Percentiles rank a stretch among this genome's conserved stretches.
These are phyloP conservation scores for Aleiodes testaceus DNA, from an alignment of 2,888 invertebrate species.

Conservation along the genomic window DNA sequence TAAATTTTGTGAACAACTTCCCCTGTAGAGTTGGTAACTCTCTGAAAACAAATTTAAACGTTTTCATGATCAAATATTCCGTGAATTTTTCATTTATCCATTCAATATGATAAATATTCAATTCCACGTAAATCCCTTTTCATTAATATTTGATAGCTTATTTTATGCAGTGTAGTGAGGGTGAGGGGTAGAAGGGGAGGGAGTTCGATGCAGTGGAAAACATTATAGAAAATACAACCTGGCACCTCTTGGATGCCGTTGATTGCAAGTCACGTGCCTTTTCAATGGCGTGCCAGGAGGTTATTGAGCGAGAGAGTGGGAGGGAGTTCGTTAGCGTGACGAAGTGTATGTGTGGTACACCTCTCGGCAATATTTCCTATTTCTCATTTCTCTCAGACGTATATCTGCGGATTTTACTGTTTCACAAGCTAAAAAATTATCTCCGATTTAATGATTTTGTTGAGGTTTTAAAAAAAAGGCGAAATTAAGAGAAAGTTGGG, in stretches of 20 bases:
- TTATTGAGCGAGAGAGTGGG: conserved; percentile 18
- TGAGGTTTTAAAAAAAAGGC: too few relatives aligned
- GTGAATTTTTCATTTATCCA: too few relatives aligned
- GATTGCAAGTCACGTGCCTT: conserved; percentile 27
- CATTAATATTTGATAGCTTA: not conserved
- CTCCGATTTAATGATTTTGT: too few relatives aligned
- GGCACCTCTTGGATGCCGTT: conserved; percentile 28
- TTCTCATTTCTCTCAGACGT: not conserved
- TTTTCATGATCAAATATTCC: conserved; percentile 5
- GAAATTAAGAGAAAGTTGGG: too few relatives aligned
- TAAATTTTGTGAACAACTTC: conserved; percentile 9
- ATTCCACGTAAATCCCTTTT: too few relatives aligned
- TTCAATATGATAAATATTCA: too few relatives aligned
- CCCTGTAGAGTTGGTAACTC: not conserved
- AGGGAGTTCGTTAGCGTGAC: conserved; percentile 26
- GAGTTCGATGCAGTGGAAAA: not conserved
- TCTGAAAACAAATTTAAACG: conserved; percentile 4
- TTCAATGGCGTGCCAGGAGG: conserved; percentile 27
- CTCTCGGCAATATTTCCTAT: conserved; percentile 11
- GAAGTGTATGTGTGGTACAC: not conserved
- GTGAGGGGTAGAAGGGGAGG: not conserved
- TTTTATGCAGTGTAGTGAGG: not conserved
- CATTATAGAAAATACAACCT: conserved; percentile 23
- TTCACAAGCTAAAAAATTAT: too few relatives aligned
- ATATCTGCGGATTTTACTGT: too few relatives aligned